Percentiles rank a stretch among this genome's conserved stretches.
These are phyloP conservation scores for Megastigmus dorsalis DNA, from an alignment of 2,888 invertebrate species.

Conservation along the genomic window DNA sequence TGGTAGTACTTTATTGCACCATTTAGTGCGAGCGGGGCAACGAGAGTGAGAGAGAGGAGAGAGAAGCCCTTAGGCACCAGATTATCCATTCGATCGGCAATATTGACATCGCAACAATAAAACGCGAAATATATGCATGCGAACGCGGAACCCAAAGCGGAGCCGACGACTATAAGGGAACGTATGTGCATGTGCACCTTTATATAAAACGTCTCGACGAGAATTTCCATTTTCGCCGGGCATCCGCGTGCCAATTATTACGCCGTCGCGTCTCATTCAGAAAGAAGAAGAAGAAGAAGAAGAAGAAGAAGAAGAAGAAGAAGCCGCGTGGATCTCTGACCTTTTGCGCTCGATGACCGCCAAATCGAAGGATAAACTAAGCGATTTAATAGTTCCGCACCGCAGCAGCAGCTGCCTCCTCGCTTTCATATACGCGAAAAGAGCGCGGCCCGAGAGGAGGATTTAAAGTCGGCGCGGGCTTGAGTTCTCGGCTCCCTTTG, in stretches of 20 bases:
- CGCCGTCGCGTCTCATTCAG: conserved; percentile 4
- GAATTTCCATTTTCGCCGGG: conserved; percentile 20
- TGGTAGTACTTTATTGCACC: conserved; percentile 9
- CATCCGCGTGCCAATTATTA: conserved; percentile 16
- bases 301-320: too few relatives aligned
- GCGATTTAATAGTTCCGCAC: conserved; percentile 2
- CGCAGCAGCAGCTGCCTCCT: too few relatives aligned
- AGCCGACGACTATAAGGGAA: too few relatives aligned
- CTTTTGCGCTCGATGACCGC: background rate
- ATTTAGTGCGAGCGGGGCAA: background rate
- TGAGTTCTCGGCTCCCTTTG: background rate
- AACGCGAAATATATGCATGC: conserved; percentile 19
- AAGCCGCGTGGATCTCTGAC: conserved; percentile 16
- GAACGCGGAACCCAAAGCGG: too few relatives aligned
- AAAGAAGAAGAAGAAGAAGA: too few relatives aligned
- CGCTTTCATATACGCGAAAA: background rate
- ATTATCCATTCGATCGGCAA: conserved; percentile 16
- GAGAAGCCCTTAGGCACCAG: background rate
- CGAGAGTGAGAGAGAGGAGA: background rate
- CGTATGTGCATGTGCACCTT: background rate
- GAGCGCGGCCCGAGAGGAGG: background rate
- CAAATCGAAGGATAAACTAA: conserved; percentile 29
- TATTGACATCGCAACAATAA: conserved; percentile 31
- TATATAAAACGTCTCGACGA: background rate
- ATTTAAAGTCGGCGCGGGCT: background rate